Base-by-base conservation (phyloP, 2,797 vertebrate genomes). In the Schizothorax lantsangensis region DNA sequence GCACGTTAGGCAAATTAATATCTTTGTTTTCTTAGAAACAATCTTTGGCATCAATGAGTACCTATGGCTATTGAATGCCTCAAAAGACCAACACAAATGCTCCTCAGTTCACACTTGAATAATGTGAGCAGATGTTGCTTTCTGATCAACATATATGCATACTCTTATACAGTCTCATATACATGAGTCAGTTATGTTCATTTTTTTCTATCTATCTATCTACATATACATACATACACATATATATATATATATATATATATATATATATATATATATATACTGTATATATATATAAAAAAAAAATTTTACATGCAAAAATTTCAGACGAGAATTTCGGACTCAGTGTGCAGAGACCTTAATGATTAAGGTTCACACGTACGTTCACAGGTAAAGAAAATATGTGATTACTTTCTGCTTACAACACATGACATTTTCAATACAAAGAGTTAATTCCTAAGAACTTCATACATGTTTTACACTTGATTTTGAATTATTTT, bases 1-100 rank as follows among this genome's bases (percentile, higher is more conserved):
- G 82, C 81, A 77, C 78, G 68, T 91, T 91, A 91, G 52, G 81
- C 68, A 85, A 89, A 88, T 83, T 57, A 84, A 86, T 84, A 54
- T 72, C 80, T 87, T 90, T 88, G 49, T 84, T 6, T 80, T 84
- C 57, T 1, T 17, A 59, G 62, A 72, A 68, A 72, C 68, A 49
- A 80, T 59, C 68, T 57, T 62, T 62, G 78, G 54, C 54, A 64
- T 81, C 78, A 86, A 40, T 74, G 84, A 73, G 84, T 52, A 81
- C 84, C 83, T 82, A 49, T 54, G 64, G 38, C 87, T 45, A 88
- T 85, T 86, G 84, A 88, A 86, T 30, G 43, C 72, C 52, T 85
- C 43, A 75, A 54, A 59, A 71, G 82, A 54, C 86, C 82, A 40
- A 72, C 69, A 72, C 69, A 43, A 49, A 77, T 54, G 36, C 36